Conservation (phyloP, 1,140 invertebrate genomes). For the Zaprionus capensis region DNA sequence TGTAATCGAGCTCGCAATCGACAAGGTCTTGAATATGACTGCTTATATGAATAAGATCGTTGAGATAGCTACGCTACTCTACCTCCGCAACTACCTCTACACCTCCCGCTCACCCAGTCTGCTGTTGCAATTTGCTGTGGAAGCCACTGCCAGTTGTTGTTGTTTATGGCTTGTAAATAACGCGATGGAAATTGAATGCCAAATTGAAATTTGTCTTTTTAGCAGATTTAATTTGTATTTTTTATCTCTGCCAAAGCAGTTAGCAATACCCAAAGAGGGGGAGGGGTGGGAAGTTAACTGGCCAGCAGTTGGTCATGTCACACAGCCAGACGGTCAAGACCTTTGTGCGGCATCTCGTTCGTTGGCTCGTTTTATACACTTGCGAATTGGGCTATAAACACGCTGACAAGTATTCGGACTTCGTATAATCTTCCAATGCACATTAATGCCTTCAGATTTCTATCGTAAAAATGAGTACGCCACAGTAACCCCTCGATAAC, state of each 20-base stretch:
- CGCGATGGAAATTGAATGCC: neutral
- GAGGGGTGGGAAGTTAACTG: neutral
- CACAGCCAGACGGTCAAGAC: slow-evolving; percentile 12
- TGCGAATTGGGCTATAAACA: slow-evolving; percentile 13
- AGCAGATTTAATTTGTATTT: slow-evolving; percentile 54
- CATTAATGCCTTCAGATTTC: no score
- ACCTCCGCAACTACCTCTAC: neutral
- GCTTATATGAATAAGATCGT: no score
- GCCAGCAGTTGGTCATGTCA: neutral
- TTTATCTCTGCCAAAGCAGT: neutral
- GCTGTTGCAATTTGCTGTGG: neutral
- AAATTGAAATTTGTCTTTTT: slow-evolving; percentile 7
- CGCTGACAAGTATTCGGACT: neutral
- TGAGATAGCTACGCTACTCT: neutral
- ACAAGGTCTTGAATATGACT: no score
- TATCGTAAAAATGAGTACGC: no score
- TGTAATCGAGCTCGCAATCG: no score
- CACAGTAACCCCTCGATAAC: no score
- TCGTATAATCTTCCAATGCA: neutral
- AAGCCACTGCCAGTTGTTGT: neutral
- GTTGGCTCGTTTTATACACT: neutral
- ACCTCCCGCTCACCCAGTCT: neutral
- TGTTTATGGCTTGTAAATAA: neutral
- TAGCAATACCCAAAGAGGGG: neutral
- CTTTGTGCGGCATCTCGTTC: slow-evolving; percentile 3